Conservation (phyloP, 2,888 invertebrate species). For the Odiellus spinosus region DNA sequence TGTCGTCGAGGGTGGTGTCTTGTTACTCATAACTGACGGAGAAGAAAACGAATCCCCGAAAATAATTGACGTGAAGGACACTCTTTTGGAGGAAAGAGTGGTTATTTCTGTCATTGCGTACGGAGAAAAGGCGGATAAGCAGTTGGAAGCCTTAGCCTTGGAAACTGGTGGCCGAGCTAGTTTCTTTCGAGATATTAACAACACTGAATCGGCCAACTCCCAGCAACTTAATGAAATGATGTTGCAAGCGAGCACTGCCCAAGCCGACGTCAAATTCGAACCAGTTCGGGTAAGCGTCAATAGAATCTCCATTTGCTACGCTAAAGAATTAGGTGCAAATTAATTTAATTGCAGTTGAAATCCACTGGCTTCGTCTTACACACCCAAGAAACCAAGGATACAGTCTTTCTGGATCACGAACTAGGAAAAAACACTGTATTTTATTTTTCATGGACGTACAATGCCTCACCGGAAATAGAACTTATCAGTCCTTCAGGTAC, state of each 20-base stretch:
- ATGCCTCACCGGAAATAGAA: too few relatives aligned
- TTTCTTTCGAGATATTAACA: conserved; percentile 17
- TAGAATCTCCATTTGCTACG: too few relatives aligned
- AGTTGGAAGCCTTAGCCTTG: conserved; percentile 17
- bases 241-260: conserved; percentile 18
- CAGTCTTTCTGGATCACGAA: conserved; percentile 2
- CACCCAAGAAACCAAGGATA: neutral
- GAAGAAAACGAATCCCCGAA: conserved; percentile 16
- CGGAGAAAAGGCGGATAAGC: conserved; percentile 19
- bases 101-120: conserved; percentile 19
- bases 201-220: conserved; percentile 1
- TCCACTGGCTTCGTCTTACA: too few relatives aligned
- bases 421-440: conserved; percentile 20
- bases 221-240: conserved; percentile 13
- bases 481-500: too few relatives aligned
- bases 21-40: conserved; percentile 19
- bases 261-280: conserved; percentile 19
- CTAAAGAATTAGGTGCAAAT: too few relatives aligned
- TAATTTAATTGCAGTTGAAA: too few relatives aligned
- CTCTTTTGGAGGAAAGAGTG: conserved; percentile 19
- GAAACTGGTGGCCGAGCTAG: conserved; percentile 17
- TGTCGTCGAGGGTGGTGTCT: conserved; percentile 13
- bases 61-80: conserved; percentile 15
- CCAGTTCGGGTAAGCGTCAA: conserved; percentile 17
- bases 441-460: neutral